Percentiles rank a stretch among this genome's conserved stretches.
These are phyloP conservation scores for Macroglossus sobrinus DNA, from an alignment of 2,113 vertebrate species.

Conservation along the genomic window DNA sequence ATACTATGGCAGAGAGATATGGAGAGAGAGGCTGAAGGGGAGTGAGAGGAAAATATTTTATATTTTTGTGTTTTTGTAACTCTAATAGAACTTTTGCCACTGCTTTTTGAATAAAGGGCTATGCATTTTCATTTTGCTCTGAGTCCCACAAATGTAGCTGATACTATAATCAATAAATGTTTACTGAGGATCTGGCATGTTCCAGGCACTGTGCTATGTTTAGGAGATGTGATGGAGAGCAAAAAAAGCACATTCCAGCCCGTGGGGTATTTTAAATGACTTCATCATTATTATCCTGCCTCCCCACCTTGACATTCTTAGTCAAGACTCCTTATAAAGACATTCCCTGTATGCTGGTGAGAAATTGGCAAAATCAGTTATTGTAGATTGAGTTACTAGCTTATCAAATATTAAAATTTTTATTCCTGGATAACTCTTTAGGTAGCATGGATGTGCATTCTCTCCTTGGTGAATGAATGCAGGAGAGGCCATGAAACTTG, in stretches of 20 bases:
- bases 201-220: neutral
- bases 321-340: neutral
- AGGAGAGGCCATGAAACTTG: neutral
- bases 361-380: neutral
- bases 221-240: rapidly evolving
- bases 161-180: neutral
- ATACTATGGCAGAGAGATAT: rapidly evolving
- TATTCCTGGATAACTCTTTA: neutral
- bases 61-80: neutral
- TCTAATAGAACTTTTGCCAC: neutral
- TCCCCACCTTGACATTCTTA: neutral
- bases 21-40: neutral
- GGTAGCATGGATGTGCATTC: neutral
- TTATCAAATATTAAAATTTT: neutral
- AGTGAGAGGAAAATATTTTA: neutral
- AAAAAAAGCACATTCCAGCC: neutral
- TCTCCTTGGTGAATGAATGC: neutral
- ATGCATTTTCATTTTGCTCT: neutral
- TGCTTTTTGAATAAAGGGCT: neutral
- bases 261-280: neutral
- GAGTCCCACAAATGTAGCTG: neutral
- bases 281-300: neutral
- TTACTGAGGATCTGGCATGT: neutral
- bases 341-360: neutral
- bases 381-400: neutral